Conservation (phyloP, 2,888 invertebrate species). For the Artemia sinica region DNA sequence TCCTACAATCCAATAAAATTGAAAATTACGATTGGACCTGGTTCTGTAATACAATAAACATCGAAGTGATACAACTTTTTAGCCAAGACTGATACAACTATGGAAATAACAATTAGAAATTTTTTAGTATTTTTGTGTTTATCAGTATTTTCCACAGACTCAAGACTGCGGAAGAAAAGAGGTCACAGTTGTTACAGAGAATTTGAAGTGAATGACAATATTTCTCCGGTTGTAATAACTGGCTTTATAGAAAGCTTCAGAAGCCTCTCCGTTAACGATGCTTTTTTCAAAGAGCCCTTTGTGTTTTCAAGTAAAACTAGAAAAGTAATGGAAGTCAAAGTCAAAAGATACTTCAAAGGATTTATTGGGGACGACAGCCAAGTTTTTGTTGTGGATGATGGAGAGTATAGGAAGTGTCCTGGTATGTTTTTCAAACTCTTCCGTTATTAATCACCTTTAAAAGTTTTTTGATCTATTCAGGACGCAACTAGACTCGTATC, state of each 20-base stretch:
- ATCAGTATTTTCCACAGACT: background rate
- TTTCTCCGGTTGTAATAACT: constrained; percentile 8
- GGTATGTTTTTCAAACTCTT: background rate
- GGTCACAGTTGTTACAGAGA: background rate
- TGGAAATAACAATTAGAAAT: too few species aligned
- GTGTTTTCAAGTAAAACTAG: background rate
- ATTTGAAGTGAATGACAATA: background rate
- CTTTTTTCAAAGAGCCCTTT: background rate
- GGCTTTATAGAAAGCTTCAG: constrained; percentile 2
- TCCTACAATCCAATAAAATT: too few species aligned
- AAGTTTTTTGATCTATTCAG: too few species aligned
- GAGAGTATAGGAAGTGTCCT: background rate
- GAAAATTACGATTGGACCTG: too few species aligned
- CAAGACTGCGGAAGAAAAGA: background rate
- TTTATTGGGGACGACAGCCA: background rate
- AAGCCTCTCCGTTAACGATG: background rate
- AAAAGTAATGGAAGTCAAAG: background rate
- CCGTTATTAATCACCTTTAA: too few species aligned
- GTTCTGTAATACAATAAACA: too few species aligned
- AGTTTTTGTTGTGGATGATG: background rate
- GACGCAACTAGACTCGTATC: too few species aligned
- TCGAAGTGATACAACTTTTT: too few species aligned
- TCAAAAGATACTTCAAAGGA: constrained; percentile 4
- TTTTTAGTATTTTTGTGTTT: too few species aligned
- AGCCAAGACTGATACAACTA: too few species aligned